These are phyloP conservation scores for Drosophila oshimai DNA, from an alignment of 1,140 invertebrate genomes.

Conservation along the genomic window DNA sequence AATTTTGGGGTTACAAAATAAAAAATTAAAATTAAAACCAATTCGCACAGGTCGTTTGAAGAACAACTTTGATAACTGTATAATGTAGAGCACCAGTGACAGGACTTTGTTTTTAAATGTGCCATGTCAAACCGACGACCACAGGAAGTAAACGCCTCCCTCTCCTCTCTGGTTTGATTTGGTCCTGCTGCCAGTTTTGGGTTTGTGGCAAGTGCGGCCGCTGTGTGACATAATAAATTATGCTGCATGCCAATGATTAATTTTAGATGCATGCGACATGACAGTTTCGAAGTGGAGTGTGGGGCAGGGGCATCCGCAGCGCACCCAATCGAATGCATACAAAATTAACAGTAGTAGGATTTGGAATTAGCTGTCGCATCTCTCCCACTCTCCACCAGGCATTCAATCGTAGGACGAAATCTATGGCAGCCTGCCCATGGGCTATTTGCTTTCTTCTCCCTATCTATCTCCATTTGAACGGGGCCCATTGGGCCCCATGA, in stretches of 20 bases:
- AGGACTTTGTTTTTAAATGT: constrained; percentile 54
- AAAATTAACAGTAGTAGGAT: constrained; percentile 46
- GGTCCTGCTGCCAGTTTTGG: constrained; percentile 11
- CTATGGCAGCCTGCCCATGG: constrained; percentile 41
- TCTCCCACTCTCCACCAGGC: background rate
- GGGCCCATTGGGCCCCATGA: constrained; percentile 52
- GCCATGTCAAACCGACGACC: constrained; percentile 65
- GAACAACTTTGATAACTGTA: background rate
- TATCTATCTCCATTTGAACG: constrained; percentile 49
- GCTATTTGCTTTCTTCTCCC: constrained; percentile 40
- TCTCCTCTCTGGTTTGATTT: constrained; percentile 13
- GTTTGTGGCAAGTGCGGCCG: constrained; percentile 44
- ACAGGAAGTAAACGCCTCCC: constrained; percentile 63
- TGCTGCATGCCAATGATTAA: constrained; percentile 77
- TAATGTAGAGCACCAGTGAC: background rate
- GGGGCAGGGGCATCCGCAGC: background rate
- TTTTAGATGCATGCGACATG: constrained; percentile 68
- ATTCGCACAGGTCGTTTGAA: no score
- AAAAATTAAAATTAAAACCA: no score
- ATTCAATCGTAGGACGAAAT: constrained; percentile 41
- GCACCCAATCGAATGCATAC: constrained; percentile 69
- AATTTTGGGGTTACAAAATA: no score
- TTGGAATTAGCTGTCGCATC: constrained; percentile 32
- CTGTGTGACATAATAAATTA: constrained; percentile 80
- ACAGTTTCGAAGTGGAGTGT: constrained; percentile 29